Evolutionary conservation across 2,797 vertebrate species (phyloP), one percentile per base, ranked within the genome.

Genomic region (Ispidina picta): DNA sequence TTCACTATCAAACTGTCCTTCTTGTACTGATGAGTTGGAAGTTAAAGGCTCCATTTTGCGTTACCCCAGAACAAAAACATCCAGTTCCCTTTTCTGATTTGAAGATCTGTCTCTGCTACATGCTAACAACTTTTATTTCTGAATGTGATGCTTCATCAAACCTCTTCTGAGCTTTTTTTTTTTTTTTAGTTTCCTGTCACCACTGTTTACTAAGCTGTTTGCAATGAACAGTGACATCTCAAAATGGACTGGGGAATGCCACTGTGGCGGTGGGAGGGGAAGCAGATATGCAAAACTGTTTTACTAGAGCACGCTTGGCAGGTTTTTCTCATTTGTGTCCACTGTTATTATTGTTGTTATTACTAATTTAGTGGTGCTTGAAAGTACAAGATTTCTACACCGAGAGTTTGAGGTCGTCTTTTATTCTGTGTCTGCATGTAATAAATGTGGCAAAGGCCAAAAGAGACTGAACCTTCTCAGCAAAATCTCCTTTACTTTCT

Each of bases 21-120:
- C 73, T 91, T 62, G 65, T 91, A 55, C 71, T 84, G 91, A 88
- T 84, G 74, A 74, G 87, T 74, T 92, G 71, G 41, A 92, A 94
- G 76, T 52, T 79, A 94, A 94, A 63, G 79, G 82, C 82, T 93
- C 84, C 16, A 8, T 90, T 94, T 95, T 76, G 79, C 72, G 71
- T 93, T 94, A 78, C 63, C 59, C 51, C 66, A 85, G 78, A 92
- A 88, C 31, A 92, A 85, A 95, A 95, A 31, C 44, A 80, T 69
- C 82, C 85, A 76, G 49, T 76, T 89, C 56, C 49, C 64, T 44
- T 88, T 82, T 91, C 89, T 82, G 76, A 81, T 93, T 81, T 86
- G 90, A 79, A 85, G 65, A 58, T 88, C 91, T 62, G 70, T 82
- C 83, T 94, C 77, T 76, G 33, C 60, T 84, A 48, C 68, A 74